Evolutionary conservation across 2,888 invertebrate genomes (phyloP), one percentile per base, ranked within the genome.

Genomic region (Zeuzera pyrina): DNA sequence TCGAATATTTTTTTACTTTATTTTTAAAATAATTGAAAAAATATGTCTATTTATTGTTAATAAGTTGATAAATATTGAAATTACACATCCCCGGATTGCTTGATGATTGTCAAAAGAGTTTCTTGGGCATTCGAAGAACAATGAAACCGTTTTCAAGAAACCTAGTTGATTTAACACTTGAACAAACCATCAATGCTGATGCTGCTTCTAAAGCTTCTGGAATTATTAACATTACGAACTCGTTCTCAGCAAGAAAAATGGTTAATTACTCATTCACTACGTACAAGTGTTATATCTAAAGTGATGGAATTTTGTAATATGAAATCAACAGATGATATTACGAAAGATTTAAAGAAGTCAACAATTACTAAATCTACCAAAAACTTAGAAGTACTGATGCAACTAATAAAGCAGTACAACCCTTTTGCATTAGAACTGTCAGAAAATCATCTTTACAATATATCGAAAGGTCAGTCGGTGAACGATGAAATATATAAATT

Each of bases 261-360:
- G 34, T 34, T 30, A 4, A 30, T 34, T 26, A 34, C 30, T 21
- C 34, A 34, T 30, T 30, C 30, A 25, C 11, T 33, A 32, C 36
- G 32, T 32, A 36, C 32, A 15, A 32, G 32, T 36, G 15, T 33
- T 32, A 36, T 15, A 27, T 28, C 19, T 14, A 35, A 30, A 33
- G 12, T 36, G 28, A 33, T 36, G 33, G 12, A 33, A 12, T 36
- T 36, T 36, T 33, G 33, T 38, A 31, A 38, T 25, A 36, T 38
- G 29, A 34, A 33, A 27, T 36, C 33, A 26, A 34, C 34, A 38
- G n/a, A n/a, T n/a, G n/a, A n/a, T n/a, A n/a, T 40, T 31, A 38
- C 40, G 38, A 15, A 34, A 30, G 35, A 35, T 29, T 33, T 35
- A 37, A 30, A 37, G 23, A 34, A 41, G 33, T 33, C 36, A 33